phyloP scores from a whole-genome alignment of 1,140 invertebrate species.

The Halyomorpha halys region DNA sequence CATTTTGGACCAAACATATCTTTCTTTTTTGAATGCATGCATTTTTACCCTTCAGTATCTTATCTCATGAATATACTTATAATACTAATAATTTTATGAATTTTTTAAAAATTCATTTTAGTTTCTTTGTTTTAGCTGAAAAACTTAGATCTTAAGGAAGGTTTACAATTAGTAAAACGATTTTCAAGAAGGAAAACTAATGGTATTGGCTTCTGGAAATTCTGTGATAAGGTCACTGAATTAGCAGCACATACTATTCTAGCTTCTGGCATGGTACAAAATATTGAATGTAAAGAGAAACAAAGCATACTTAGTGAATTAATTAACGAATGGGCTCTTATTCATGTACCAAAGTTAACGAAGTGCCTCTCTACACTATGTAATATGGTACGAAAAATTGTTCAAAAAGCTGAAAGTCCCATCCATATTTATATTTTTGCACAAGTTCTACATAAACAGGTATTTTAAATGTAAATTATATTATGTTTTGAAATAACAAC shows the following conservation, averaged over 20 bases:
- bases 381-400: constrained; percentile 43
- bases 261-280: constrained; percentile 33
- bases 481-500: neutral
- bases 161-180: constrained; percentile 25
- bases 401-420: constrained; percentile 44
- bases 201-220: constrained; percentile 32
- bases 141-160: constrained; percentile 29
- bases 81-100: no score
- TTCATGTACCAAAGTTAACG: constrained; percentile 31
- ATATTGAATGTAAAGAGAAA: constrained; percentile 24
- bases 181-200: constrained; percentile 20
- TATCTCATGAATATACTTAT: no score
- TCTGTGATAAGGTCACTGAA: constrained; percentile 34
- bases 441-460: constrained; percentile 45
- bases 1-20: no score
- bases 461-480: constrained; percentile 31
- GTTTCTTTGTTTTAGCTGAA: constrained; percentile 29
- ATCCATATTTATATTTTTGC: constrained; percentile 47
- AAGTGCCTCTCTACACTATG: constrained; percentile 27
- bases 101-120: neutral
- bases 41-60: no score
- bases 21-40: no score
- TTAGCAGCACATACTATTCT: constrained; percentile 31
- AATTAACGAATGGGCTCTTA: constrained; percentile 33
- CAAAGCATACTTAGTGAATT: constrained; percentile 29